phyloP scores from a whole-genome alignment of 2,888 invertebrate genomes.

The Dioctria linearis region DNA sequence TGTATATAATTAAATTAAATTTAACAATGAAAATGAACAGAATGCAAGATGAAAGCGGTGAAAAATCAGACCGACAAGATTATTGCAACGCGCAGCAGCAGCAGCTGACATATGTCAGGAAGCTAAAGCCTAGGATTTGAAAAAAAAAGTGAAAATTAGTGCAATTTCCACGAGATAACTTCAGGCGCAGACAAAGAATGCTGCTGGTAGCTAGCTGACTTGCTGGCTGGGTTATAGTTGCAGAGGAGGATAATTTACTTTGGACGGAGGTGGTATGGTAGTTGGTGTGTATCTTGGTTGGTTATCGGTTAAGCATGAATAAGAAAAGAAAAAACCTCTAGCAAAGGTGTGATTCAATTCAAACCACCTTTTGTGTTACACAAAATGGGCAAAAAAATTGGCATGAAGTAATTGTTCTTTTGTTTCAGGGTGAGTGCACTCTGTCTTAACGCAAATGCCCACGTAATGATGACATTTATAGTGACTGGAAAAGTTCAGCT shows the following conservation, averaged over 20 bases:
- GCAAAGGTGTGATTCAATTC: slow-evolving; percentile 12
- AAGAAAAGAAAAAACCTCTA: slow-evolving; percentile 23
- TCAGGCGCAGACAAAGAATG: neutral
- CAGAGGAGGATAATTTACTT: slow-evolving; percentile 14
- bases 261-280: neutral
- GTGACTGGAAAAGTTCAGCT: slow-evolving; percentile 8
- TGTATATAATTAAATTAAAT: slow-evolving; percentile 30
- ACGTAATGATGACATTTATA: slow-evolving; percentile 25
- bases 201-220: neutral
- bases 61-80: neutral
- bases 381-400: no score
- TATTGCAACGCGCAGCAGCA: slow-evolving; percentile 5
- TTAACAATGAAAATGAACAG: slow-evolving; percentile 41
- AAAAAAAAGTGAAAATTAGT: slow-evolving; percentile 33
- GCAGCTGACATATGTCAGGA: slow-evolving; percentile 41
- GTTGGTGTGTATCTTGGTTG: neutral
- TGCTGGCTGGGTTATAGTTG: neutral
- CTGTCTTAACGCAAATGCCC: slow-evolving; percentile 5
- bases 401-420: slow-evolving; percentile 35
- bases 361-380: neutral
- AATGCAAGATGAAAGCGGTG: slow-evolving; percentile 10
- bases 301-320: neutral
- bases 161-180: neutral
- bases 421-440: slow-evolving; percentile 47
- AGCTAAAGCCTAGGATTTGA: neutral